phyloP scores from a whole-genome alignment of 2,797 vertebrate genomes.

The Helarctos malayanus region DNA sequence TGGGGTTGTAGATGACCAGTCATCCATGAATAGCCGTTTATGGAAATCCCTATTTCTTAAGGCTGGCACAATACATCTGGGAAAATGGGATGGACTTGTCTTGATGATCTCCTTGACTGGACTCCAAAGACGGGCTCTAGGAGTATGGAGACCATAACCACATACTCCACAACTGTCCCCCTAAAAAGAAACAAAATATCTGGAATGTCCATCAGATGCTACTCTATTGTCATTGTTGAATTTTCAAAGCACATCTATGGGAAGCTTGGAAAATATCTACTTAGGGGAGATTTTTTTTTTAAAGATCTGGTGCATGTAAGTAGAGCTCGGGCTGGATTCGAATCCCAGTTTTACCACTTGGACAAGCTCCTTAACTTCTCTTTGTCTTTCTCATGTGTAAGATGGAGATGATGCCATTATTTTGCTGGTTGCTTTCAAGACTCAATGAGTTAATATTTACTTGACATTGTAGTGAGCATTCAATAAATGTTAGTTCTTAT shows the following conservation, averaged over 20 bases:
- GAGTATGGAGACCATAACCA: not conserved
- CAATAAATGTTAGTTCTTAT: not conserved
- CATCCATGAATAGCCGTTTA: constrained; percentile 77
- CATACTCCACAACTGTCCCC: not conserved
- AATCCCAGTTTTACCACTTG: not conserved
- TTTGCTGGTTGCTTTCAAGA: not conserved
- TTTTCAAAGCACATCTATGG: not conserved
- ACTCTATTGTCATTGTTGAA: not conserved
- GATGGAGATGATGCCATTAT: not conserved
- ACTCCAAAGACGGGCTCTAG: not conserved
- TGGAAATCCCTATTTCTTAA: constrained; percentile 71
- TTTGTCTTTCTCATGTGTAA: not conserved
- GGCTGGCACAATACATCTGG: not conserved
- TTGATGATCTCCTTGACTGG: not conserved
- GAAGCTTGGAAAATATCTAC: not conserved
- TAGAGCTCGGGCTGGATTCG: not conserved
- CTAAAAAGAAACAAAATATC: constrained; percentile 29
- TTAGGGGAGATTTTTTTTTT: not conserved
- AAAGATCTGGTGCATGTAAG: not conserved
- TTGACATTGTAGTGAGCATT: not conserved
- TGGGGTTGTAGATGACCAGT: constrained; percentile 59
- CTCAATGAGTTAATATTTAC: not conserved
- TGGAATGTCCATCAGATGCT: not conserved
- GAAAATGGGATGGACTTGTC: not conserved
- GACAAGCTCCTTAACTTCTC: not conserved